Base-by-base conservation (phyloP, 2,113 vertebrate species). In the Callipepla squamata region DNA sequence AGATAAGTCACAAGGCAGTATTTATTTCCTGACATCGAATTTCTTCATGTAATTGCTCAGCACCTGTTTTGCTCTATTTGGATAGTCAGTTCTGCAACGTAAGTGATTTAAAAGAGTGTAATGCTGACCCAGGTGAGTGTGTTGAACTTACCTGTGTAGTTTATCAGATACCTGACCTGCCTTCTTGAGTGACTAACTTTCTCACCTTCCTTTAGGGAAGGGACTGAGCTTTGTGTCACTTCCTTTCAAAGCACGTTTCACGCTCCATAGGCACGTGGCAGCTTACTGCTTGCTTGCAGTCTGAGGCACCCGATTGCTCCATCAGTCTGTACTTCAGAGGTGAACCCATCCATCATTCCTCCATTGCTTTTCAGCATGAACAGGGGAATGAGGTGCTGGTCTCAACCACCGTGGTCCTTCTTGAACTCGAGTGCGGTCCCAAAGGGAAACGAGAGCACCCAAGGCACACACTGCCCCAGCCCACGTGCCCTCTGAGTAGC, bases 181-280 rank as follows among this genome's bases (percentile, higher is more conserved):
- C 55, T 5, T 75, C 32, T 15, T 25, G 50, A 68, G 48, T 26
- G 65, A 10, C 68, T 45, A 8, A 86, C n/a, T 44, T 74, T 12
- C 47, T 72, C 21, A 13, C 5, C 2, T n/a, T 74, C 47, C 51
- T 66, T 2, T 53, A 67, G 65, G 75, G 22, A 68, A 68, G 34
- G 3, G 38, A 40, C 62, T 86, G 66, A 38, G 7, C n/a, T 13
- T 44, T 61, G 40, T 45, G 77, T 47, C 45, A 1, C 17, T 4
- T 25, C 90, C 85, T 92, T 65, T 91, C 91, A 86, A 3, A 85
- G 76, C 42, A 1, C 22, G 6, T 91, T 79, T 82, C 91, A 65
- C 85, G 55, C 77, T 87, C 70, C 48, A 11, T 79, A 66, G 94
- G 85, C 80, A 59, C 11, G 2, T 11, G 4, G 2, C 20, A 61